These are phyloP conservation scores for Dendropsophus ebraccatus DNA, from an alignment of 2,113 vertebrate species.

Conservation along the genomic window DNA sequence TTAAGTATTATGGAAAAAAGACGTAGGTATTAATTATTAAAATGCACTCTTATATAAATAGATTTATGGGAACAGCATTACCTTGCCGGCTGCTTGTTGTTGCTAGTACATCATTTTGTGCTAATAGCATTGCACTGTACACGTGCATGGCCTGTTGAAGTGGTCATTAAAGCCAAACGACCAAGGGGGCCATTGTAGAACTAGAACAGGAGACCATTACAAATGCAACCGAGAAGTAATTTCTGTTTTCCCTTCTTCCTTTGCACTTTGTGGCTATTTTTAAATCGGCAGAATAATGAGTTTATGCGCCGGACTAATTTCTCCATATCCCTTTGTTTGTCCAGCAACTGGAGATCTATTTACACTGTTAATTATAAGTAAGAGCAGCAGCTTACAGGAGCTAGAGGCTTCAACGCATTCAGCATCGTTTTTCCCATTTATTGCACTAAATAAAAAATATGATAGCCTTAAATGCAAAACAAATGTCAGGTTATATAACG, in stretches of 20 bases:
- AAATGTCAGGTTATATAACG: neutral
- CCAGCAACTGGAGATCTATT: constrained; percentile 48
- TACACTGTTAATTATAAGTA: constrained; percentile 49
- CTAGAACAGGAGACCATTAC: neutral
- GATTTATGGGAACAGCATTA: neutral
- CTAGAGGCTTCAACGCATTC: constrained; percentile 26
- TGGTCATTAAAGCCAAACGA: neutral
- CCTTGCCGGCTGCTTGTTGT: neutral
- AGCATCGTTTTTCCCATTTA: neutral
- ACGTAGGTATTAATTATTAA: no score
- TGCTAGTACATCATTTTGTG: neutral
- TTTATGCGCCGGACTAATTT: constrained; percentile 34
- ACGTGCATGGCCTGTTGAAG: neutral
- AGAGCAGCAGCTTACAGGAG: constrained; percentile 23
- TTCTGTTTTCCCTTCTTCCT: neutral
- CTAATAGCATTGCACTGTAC: neutral
- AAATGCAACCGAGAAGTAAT: neutral
- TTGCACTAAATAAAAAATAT: neutral
- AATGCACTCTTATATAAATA: neutral
- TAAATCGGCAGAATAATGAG: constrained; percentile 43
- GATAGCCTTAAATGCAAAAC: neutral
- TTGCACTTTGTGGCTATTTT: constrained; percentile 28
- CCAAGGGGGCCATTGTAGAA: no score
- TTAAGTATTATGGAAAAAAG: no score
- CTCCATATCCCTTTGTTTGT: constrained; percentile 52